Conservation (phyloP, 2,888 invertebrate species). For the Nephrotoma guestfalica region DNA sequence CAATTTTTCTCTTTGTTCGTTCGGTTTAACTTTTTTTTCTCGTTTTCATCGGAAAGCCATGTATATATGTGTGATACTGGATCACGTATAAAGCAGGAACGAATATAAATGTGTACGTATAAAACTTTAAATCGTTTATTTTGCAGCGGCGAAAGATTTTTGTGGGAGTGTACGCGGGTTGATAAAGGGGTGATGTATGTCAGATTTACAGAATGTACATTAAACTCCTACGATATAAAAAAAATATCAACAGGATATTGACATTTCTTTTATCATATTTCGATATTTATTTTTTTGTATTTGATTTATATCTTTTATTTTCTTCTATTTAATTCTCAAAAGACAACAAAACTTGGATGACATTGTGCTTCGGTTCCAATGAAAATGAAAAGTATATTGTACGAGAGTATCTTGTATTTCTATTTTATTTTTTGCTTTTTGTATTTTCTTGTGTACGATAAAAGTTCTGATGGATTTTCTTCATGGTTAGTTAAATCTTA, state of each 20-base stretch:
- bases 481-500: background rate
- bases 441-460: background rate
- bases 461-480: background rate
- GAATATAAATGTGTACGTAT: background rate
- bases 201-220: background rate
- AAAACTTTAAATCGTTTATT: background rate
- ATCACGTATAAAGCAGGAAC: background rate
- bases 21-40: background rate
- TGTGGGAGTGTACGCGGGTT: background rate
- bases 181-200: background rate
- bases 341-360: background rate
- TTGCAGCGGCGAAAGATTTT: background rate
- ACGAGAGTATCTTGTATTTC: background rate
- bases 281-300: background rate
- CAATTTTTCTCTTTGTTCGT: background rate
- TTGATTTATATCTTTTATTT: background rate
- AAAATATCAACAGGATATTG: background rate
- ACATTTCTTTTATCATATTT: background rate
- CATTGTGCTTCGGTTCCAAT: background rate
- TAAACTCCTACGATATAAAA: background rate
- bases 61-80: background rate
- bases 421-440: background rate
- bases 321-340: background rate
- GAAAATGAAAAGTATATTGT: background rate
- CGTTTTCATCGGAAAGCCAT: background rate